Conservation (phyloP, 2,797 vertebrate species). For the Phaenicophaeus curvirostris region DNA sequence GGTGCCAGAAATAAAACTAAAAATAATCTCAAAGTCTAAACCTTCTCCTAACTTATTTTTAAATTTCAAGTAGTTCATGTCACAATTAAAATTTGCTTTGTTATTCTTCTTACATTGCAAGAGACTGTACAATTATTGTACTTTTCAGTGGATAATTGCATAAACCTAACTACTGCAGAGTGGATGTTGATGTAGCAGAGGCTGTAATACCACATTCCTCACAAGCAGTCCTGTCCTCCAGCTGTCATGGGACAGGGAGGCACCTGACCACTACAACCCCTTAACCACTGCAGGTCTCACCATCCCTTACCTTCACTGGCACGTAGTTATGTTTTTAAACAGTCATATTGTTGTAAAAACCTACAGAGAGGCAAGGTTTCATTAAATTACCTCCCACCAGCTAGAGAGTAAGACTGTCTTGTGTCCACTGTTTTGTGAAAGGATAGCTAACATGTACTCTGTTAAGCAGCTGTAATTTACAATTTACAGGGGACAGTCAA, state of each 20-base stretch:
- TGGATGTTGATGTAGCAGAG: rapidly evolving
- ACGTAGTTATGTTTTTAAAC: background rate
- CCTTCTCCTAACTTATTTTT: background rate
- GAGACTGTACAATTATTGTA: background rate
- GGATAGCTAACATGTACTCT: background rate
- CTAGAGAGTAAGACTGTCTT: background rate
- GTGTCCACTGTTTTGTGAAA: background rate
- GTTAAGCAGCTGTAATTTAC: background rate
- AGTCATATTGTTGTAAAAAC: background rate
- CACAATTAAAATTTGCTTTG: background rate
- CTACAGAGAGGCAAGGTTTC: background rate
- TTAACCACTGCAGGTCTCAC: background rate
- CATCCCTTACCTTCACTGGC: background rate
- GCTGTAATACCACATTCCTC: background rate
- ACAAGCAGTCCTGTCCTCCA: background rate
- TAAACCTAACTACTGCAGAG: background rate
- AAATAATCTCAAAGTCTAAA: background rate
- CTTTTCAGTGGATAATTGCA: background rate
- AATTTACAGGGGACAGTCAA: background rate
- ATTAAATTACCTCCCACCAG: background rate
- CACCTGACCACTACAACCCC: background rate
- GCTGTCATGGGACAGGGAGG: background rate
- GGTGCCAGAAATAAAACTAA: background rate
- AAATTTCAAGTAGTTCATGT: background rate
- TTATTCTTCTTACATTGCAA: background rate